Conservation (phyloP, 1,140 invertebrate species). For the Orchestia grillus region DNA sequence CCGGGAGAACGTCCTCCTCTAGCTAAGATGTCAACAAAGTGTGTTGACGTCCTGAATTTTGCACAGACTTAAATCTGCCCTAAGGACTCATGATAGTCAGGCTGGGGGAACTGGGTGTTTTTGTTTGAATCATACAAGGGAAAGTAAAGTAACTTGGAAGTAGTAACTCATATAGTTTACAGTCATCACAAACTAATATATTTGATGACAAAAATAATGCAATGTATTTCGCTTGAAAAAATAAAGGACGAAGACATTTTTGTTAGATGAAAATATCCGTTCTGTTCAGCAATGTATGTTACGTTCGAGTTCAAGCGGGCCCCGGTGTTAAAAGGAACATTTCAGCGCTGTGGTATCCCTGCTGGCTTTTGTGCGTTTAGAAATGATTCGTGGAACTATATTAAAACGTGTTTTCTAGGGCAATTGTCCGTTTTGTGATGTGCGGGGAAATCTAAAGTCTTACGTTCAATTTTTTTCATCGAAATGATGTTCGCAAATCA, state of each 20-base stretch:
- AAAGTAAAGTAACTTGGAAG: neutral
- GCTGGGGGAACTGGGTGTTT: neutral
- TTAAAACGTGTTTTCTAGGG: too few relatives aligned
- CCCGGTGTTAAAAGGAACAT: too few relatives aligned
- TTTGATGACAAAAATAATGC: neutral
- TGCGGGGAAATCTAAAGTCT: neutral
- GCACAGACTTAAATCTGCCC: neutral
- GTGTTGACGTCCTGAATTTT: neutral
- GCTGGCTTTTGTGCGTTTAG: too few relatives aligned
- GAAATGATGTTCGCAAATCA: too few relatives aligned
- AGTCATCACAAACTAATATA: neutral
- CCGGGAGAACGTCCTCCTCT: neutral
- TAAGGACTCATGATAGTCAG: neutral
- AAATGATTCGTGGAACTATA: too few relatives aligned
- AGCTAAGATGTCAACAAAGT: neutral
- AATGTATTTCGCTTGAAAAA: too few relatives aligned
- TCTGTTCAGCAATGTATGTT: too few relatives aligned
- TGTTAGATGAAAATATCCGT: neutral
- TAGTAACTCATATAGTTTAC: neutral
- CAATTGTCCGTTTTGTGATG: too few relatives aligned
- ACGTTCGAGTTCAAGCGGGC: too few relatives aligned
- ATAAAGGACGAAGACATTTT: neutral
- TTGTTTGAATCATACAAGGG: neutral
- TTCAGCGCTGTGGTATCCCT: too few relatives aligned
- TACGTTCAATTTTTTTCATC: neutral